Percentiles rank a stretch among this genome's conserved stretches.
Conservation (phyloP, 2,888 invertebrate genomes). For the Rotaria sp. region DNA sequence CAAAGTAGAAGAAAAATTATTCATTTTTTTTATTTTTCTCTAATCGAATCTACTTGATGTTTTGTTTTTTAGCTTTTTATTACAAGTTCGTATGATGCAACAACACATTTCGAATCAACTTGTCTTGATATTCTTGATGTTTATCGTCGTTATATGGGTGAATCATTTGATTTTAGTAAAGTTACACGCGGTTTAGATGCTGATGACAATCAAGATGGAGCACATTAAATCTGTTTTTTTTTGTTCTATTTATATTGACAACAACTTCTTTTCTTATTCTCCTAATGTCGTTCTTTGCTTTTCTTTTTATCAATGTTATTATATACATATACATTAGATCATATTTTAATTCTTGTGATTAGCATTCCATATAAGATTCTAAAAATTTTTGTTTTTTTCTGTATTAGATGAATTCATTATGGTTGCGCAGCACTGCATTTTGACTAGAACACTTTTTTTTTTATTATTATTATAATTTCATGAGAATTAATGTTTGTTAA, state of each 20-base stretch:
- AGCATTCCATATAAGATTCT: neutral
- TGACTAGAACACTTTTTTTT: neutral
- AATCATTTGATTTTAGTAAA: slow-evolving; percentile 91
- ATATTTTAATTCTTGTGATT: neutral
- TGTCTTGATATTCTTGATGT: slow-evolving; percentile 93
- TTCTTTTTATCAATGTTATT: neutral
- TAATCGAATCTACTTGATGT: neutral
- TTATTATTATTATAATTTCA: neutral
- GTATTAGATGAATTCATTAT: neutral
- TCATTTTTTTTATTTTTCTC: neutral
- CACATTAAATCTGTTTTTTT: neutral
- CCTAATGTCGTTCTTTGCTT: neutral
- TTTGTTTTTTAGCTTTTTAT: slow-evolving; percentile 63
- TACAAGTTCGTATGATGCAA: slow-evolving; percentile 93
- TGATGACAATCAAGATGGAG: slow-evolving; percentile 32
- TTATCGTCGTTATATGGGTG: slow-evolving; percentile 86
- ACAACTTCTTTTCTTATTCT: neutral
- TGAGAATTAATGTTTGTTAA: neutral
- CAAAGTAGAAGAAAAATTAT: slow-evolving; percentile 47
- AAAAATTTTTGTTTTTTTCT: neutral
- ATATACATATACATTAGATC: neutral
- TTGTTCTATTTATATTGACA: slow-evolving; percentile 37
- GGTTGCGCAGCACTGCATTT: neutral
- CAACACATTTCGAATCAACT: slow-evolving; percentile 97
- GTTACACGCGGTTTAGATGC: slow-evolving; percentile 57